Conservation (phyloP, 2,888 invertebrate species). For the Tetragnatha montana region DNA sequence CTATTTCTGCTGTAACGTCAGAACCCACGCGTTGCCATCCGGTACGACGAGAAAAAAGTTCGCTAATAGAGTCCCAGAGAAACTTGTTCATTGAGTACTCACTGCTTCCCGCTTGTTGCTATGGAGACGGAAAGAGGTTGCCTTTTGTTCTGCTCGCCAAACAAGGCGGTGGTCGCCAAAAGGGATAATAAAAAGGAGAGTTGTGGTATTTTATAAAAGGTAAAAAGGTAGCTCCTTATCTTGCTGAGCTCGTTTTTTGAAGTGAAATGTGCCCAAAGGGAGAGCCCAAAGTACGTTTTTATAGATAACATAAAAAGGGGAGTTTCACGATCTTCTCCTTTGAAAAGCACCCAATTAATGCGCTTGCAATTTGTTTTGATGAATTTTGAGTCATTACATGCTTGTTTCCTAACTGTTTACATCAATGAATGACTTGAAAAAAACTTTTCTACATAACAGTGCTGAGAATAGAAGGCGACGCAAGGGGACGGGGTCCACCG, state of each 20-base stretch:
- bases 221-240: constrained; percentile 32
- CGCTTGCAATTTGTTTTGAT: neutral
- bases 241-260: constrained; percentile 6
- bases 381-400: neutral
- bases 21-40: constrained; percentile 53
- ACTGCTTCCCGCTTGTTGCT: constrained; percentile 64
- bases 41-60: constrained; percentile 43
- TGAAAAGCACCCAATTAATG: constrained; percentile 29
- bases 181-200: constrained; percentile 44
- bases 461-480: too few species aligned
- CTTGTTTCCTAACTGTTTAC: too few species aligned
- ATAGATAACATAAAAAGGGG: constrained; percentile 13
- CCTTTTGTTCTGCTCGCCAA: constrained; percentile 54
- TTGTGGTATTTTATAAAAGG: neutral
- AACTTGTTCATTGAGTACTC: constrained; percentile 54
- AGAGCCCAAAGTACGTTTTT: constrained; percentile 7
- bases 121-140: constrained; percentile 62
- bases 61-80: constrained; percentile 58
- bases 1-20: constrained; percentile 37
- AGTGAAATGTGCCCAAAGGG: constrained; percentile 6
- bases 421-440: too few species aligned
- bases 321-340: constrained; percentile 26
- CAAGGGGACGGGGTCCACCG: too few species aligned
- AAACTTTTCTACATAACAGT: too few species aligned
- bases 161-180: constrained; percentile 39